These are phyloP conservation scores for Python bivittatus DNA, from an alignment of 2,113 vertebrate species.

Conservation along the genomic window DNA sequence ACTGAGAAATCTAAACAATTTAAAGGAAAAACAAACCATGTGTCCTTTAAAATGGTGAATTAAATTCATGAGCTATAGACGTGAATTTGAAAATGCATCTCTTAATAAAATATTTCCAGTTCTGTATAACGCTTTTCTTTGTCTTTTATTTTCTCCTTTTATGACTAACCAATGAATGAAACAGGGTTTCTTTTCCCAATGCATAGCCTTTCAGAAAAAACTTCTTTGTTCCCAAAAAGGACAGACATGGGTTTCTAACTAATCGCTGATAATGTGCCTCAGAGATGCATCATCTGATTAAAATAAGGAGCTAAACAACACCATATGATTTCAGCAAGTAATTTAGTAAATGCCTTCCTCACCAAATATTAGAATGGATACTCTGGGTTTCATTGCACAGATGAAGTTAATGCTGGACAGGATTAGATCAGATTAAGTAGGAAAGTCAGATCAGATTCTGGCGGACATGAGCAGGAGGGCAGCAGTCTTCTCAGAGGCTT, in stretches of 20 bases:
- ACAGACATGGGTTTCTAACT: conserved; percentile 72
- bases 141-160: conserved; percentile 39
- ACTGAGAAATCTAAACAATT: conserved; percentile 38
- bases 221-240: conserved; percentile 69
- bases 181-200: conserved; percentile 50
- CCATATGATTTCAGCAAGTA: conserved; percentile 82
- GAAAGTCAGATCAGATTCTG: conserved; percentile 82
- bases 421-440: conserved; percentile 88
- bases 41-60: conserved; percentile 48
- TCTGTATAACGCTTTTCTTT: conserved; percentile 32
- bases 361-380: conserved; percentile 78
- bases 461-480: conserved; percentile 72
- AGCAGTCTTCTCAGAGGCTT: conserved; percentile 75
- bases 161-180: conserved; percentile 42
- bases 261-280: conserved; percentile 76
- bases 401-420: conserved; percentile 83
- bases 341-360: conserved; percentile 88
- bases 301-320: conserved; percentile 81
- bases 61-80: conserved; percentile 28
- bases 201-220: conserved; percentile 63
- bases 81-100: conserved; percentile 45
- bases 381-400: conserved; percentile 84
- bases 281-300: conserved; percentile 78
- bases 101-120: conserved; percentile 34
- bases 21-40: conserved; percentile 40